A percentile compares a stretch with the other conserved stretches of the same genome.
These are phyloP conservation scores for Ephialtes manifestator DNA, from an alignment of 2,888 invertebrate species.

Conservation along the genomic window DNA sequence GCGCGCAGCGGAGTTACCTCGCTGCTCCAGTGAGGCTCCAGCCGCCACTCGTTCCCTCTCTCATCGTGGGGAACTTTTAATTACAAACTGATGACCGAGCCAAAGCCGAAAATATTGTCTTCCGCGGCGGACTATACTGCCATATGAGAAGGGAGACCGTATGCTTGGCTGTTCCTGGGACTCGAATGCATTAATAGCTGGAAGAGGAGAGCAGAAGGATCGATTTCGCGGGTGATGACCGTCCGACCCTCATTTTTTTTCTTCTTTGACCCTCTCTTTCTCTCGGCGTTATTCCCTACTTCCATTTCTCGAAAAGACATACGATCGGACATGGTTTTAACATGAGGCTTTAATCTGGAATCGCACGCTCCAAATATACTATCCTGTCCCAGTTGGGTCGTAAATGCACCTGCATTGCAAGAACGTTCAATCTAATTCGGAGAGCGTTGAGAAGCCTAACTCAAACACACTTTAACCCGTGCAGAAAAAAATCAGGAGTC, in stretches of 20 bases:
- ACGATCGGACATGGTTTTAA: not conserved
- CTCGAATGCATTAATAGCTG: conserved; percentile 68
- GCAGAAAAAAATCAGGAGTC: too few relatives aligned
- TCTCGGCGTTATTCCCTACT: not conserved
- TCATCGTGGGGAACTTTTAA: conserved; percentile 84
- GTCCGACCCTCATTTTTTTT: conserved; percentile 64
- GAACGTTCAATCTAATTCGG: conserved; percentile 41
- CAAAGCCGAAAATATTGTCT: conserved; percentile 85
- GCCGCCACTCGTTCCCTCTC: conserved; percentile 66
- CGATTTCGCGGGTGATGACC: conserved; percentile 70
- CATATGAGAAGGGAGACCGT: conserved; percentile 43
- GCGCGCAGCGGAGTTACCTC: conserved; percentile 61
- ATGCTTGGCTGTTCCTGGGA: conserved; percentile 56
- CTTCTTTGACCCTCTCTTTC: conserved; percentile 41
- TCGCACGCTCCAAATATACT: not conserved
- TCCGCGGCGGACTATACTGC: conserved; percentile 72
- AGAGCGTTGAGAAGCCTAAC: too few relatives aligned
- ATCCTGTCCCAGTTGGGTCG: conserved; percentile 21
- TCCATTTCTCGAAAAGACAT: conserved; percentile 17
- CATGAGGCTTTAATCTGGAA: not conserved
- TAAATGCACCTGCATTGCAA: conserved; percentile 53
- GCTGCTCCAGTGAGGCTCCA: conserved; percentile 52
- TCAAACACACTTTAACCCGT: too few relatives aligned
- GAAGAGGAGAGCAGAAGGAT: conserved; percentile 71
- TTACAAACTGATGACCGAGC: conserved; percentile 85